phyloP scores from a whole-genome alignment of 2,113 vertebrate genomes.

The Suncus etruscus region DNA sequence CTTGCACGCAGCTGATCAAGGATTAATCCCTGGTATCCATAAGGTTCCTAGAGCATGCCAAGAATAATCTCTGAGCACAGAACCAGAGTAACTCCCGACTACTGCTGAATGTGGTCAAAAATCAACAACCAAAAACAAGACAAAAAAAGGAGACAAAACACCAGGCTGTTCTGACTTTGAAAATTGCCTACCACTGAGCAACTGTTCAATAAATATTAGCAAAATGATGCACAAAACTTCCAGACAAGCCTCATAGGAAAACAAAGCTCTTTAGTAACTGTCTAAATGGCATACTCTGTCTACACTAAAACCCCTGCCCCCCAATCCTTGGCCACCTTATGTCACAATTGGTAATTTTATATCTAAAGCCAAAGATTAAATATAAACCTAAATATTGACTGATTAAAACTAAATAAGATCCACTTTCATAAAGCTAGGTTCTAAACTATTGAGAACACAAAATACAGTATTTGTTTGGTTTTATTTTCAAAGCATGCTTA shows the following conservation, averaged over 20 bases:
- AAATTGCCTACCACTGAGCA: conserved; percentile 3
- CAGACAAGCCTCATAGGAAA: background rate
- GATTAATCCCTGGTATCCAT: no score
- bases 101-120: no score
- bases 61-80: no score
- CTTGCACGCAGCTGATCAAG: no score
- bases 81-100: no score
- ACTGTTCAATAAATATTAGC: conserved; percentile 9
- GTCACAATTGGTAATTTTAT: conserved; percentile 51
- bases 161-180: background rate
- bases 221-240: conserved; percentile 44
- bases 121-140: no score
- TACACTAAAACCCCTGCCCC: background rate
- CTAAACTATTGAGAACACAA: conserved; percentile 28
- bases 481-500: conserved; percentile 11
- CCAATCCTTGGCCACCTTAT: background rate
- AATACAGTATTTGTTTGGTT: conserved; percentile 39
- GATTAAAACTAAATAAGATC: conserved; percentile 14
- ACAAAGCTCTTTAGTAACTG: background rate
- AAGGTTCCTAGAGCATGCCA: no score
- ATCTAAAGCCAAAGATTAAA: conserved; percentile 44
- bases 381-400: background rate
- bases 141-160: no score
- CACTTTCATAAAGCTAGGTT: conserved; percentile 36
- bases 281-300: background rate